These are phyloP conservation scores for Philhelius pedissequus DNA, from an alignment of 2,888 invertebrate genomes.

Conservation along the genomic window DNA sequence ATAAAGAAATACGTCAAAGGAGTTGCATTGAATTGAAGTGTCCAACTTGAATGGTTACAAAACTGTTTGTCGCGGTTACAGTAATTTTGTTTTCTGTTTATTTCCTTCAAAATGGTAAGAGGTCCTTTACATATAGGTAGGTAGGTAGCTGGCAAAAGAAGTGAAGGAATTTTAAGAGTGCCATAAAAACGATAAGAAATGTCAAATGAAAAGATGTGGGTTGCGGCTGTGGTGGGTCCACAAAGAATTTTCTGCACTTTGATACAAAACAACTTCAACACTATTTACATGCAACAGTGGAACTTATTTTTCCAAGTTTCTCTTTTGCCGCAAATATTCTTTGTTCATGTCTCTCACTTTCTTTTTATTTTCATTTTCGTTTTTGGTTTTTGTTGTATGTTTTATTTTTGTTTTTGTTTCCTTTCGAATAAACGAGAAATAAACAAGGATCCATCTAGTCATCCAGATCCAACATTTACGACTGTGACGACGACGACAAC, in stretches of 20 bases:
- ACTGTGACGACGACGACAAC: not conserved
- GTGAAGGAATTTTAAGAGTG: not conserved
- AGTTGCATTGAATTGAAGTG: constrained; percentile 39
- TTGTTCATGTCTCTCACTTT: constrained; percentile 37
- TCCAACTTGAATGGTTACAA: constrained; percentile 45
- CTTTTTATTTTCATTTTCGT: constrained; percentile 16
- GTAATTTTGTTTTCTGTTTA: not conserved
- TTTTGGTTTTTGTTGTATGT: not conserved
- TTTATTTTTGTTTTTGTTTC: not conserved
- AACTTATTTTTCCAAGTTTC: constrained; percentile 8
- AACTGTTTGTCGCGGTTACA: constrained; percentile 40
- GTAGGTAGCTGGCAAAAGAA: not conserved
- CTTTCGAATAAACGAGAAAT: constrained; percentile 23
- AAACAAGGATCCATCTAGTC: constrained; percentile 1
- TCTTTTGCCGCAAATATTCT: constrained; percentile 4
- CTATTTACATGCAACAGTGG: constrained; percentile 59
- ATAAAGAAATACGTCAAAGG: constrained; percentile 18
- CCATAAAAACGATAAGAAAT: not conserved
- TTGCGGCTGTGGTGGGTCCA: constrained; percentile 35
- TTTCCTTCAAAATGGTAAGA: not conserved
- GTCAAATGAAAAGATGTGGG: constrained; percentile 36
- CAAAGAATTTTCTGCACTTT: constrained; percentile 56
- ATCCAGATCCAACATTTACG: not conserved
- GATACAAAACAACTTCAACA: constrained; percentile 53
- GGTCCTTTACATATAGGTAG: not conserved